Conservation (phyloP, 2,888 invertebrate species). For the Octonoba sinensis region DNA sequence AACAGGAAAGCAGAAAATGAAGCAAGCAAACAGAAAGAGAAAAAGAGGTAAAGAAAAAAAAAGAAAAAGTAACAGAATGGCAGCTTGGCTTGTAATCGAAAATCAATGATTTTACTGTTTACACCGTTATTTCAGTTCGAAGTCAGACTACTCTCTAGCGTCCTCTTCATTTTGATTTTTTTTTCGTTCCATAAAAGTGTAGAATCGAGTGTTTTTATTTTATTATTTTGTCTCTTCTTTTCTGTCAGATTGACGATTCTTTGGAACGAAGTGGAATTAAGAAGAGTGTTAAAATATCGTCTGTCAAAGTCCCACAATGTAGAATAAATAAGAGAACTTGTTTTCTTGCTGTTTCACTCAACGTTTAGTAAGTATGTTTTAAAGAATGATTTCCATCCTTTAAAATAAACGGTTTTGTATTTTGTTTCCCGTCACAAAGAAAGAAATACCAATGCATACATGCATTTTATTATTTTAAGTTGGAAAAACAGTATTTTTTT, state of each 20-base stretch:
- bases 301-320: conserved; percentile 14
- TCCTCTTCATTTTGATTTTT: conserved; percentile 6
- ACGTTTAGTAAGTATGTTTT: no score
- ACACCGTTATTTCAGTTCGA: conserved; percentile 47
- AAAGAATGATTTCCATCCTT: no score
- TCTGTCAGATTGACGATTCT: conserved; percentile 26
- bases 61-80: conserved; percentile 18
- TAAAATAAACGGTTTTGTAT: no score
- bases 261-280: conserved; percentile 17
- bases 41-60: conserved; percentile 18
- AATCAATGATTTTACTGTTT: conserved; percentile 58
- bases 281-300: conserved; percentile 22
- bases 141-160: conserved; percentile 5
- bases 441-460: no score
- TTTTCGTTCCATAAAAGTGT: conserved; percentile 19
- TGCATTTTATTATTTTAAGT: no score
- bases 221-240: conserved; percentile 7
- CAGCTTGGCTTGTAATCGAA: conserved; percentile 58
- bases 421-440: no score
- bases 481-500: no score
- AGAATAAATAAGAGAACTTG: conserved; percentile 14
- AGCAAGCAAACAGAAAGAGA: conserved; percentile 1
- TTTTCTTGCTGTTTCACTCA: background rate
- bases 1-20: conserved; percentile 8
- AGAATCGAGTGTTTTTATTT: conserved; percentile 10